A percentile compares a stretch with the other conserved stretches of the same genome.
Evolutionary conservation across 2,888 invertebrate genomes (phyloP).

Genomic region (Trissolcus brochymenae): DNA sequence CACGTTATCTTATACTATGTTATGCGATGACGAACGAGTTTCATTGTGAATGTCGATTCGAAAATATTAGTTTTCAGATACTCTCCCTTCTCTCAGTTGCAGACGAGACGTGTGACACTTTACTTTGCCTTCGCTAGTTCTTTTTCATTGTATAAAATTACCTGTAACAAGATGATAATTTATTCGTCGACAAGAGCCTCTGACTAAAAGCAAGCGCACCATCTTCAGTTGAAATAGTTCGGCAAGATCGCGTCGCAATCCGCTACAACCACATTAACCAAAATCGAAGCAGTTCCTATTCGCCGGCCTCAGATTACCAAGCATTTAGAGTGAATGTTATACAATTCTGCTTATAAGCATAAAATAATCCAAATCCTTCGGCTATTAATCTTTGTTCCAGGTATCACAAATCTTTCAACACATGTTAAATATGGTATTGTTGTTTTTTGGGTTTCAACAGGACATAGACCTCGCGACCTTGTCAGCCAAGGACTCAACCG

Average conservation of each 20-base stretch:
- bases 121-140: conserved; percentile 7
- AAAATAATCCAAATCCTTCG: too few relatives aligned
- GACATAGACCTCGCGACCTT: neutral
- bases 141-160: conserved; percentile 17
- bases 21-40: conserved; percentile 19
- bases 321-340: too few relatives aligned
- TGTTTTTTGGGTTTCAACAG: neutral
- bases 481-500: neutral
- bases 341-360: too few relatives aligned
- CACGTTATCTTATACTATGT: neutral
- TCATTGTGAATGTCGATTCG: conserved; percentile 14
- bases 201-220: neutral
- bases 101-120: conserved; percentile 24
- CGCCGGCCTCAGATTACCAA: too few relatives aligned
- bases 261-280: too few relatives aligned
- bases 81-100: neutral
- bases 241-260: too few relatives aligned
- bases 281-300: too few relatives aligned
- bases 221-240: neutral
- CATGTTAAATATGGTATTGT: neutral
- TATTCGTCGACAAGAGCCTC: neutral
- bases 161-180: conserved; percentile 24
- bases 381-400: too few relatives aligned
- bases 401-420: too few relatives aligned
- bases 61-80: conserved; percentile 8